phyloP scores from a whole-genome alignment of 2,113 vertebrate genomes.

The Scomber colias region DNA sequence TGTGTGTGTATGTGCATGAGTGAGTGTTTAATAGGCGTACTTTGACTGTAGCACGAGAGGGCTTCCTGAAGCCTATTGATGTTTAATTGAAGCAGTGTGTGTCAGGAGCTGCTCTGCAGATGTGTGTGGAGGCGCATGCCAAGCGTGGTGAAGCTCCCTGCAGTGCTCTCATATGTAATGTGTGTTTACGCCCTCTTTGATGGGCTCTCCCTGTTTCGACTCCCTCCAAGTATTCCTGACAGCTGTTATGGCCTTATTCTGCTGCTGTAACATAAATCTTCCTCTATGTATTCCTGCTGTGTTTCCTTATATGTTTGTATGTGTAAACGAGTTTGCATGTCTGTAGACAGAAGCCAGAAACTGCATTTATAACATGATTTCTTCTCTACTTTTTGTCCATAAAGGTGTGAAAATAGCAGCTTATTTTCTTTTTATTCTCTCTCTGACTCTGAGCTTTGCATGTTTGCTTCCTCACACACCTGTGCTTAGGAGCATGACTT shows the following conservation, averaged over 20 bases:
- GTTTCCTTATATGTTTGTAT: background rate
- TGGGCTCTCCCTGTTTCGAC: background rate
- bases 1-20: constrained; percentile 51
- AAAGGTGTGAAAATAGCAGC: constrained; percentile 6
- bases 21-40: constrained; percentile 63
- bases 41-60: constrained; percentile 68
- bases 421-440: background rate
- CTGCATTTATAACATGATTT: background rate
- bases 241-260: constrained; percentile 6
- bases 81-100: constrained; percentile 77
- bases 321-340: background rate
- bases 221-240: constrained; percentile 5
- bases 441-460: background rate
- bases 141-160: constrained; percentile 39
- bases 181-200: constrained; percentile 33
- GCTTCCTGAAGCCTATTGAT: constrained; percentile 73
- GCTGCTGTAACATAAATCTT: constrained; percentile 15
- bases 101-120: constrained; percentile 64
- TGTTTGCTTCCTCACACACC: constrained; percentile 36
- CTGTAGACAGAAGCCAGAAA: background rate
- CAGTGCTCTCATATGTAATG: constrained; percentile 23
- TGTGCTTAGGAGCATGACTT: constrained; percentile 53
- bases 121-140: constrained; percentile 57
- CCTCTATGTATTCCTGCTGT: background rate
- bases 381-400: background rate